Conservation (phyloP, 2,113 vertebrate genomes). For the Lampris incognitus region DNA sequence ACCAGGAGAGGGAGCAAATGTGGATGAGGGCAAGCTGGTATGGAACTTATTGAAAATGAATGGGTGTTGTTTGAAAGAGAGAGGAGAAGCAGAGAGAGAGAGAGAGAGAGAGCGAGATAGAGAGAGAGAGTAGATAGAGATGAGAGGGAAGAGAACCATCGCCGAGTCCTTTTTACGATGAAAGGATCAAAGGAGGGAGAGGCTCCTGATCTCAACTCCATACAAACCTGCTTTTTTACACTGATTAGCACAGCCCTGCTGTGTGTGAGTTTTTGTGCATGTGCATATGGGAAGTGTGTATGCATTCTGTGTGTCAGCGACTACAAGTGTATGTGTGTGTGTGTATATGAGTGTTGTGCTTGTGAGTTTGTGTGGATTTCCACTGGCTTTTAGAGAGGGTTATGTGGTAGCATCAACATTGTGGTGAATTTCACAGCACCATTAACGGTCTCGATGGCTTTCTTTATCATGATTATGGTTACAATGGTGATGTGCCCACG, state of each 20-base stretch:
- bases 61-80: constrained; percentile 16
- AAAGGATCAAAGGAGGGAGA: constrained; percentile 30
- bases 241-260: constrained; percentile 37
- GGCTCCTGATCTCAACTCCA: constrained; percentile 25
- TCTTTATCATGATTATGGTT: neutral
- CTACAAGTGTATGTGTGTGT: neutral
- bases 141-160: neutral
- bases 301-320: neutral
- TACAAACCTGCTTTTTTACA: constrained; percentile 39
- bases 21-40: constrained; percentile 12
- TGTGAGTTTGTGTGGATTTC: neutral
- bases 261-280: constrained; percentile 4
- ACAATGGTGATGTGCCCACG: neutral
- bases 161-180: constrained; percentile 20
- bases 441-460: neutral
- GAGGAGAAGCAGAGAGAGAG: neutral
- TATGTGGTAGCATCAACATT: too few relatives aligned
- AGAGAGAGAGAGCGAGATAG: neutral
- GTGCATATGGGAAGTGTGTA: constrained; percentile 2
- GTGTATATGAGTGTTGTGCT: neutral
- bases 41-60: constrained; percentile 34
- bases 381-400: too few relatives aligned
- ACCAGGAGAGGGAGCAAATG: constrained; percentile 1
- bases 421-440: too few relatives aligned
- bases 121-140: constrained; percentile 1